Conservation (phyloP, 64 coral and sea anemone genomes). For the Stichodactyla helianthus region DNA sequence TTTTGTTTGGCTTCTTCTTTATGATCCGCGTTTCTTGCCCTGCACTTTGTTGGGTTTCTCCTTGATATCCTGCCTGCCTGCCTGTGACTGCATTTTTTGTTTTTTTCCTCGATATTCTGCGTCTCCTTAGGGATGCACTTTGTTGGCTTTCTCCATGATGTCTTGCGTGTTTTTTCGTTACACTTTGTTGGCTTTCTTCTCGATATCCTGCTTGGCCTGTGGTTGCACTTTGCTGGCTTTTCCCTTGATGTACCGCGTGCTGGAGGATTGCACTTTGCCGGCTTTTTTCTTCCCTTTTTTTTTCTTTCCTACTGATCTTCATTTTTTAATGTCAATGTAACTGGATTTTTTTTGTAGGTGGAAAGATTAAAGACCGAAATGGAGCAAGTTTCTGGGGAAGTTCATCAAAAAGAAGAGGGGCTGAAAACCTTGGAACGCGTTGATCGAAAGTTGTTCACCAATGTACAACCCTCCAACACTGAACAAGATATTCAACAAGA, state of each 20-base stretch:
- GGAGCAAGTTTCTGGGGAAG: slow-evolving; percentile 63
- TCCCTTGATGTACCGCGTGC: too few species aligned
- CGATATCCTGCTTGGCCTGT: not conserved
- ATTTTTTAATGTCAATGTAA: too few species aligned
- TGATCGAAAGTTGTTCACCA: slow-evolving; percentile 58
- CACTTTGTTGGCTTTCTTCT: not conserved
- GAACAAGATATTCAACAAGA: slow-evolving; percentile 59
- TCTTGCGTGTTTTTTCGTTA: too few species aligned
- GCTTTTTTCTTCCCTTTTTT: not conserved
- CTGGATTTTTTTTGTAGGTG: slow-evolving; percentile 33
- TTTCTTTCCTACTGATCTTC: too few species aligned
- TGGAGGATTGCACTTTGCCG: not conserved
- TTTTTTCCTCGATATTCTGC: too few species aligned
- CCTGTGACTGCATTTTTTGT: too few species aligned
- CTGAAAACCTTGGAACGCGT: slow-evolving; percentile 55
- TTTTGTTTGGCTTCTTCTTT: not conserved
- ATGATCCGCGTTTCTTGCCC: not conserved
- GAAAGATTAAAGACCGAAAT: slow-evolving; percentile 76
- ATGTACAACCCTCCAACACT: slow-evolving; percentile 12
- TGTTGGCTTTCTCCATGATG: not conserved
- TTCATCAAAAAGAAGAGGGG: slow-evolving; percentile 66
- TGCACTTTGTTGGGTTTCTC: not conserved
- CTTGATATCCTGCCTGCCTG: not conserved
- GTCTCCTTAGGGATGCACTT: not conserved
- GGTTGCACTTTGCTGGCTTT: too few species aligned